Conservation (phyloP, 2,888 invertebrate species). For the Papilio demoleus region DNA sequence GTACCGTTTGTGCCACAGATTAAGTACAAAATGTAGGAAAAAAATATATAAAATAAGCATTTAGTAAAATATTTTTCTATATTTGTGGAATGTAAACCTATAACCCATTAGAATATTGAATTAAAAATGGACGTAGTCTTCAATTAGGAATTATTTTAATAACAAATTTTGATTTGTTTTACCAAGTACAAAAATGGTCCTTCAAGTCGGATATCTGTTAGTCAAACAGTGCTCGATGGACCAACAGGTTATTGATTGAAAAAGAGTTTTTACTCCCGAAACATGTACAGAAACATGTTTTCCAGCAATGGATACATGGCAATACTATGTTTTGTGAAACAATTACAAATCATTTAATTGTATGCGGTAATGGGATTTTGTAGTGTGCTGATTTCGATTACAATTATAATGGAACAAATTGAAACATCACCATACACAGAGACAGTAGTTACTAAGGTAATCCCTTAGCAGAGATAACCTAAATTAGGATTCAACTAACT, state of each 20-base stretch:
- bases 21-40: slow-evolving; percentile 34
- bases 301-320: not conserved
- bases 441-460: not conserved
- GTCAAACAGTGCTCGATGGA: slow-evolving; percentile 31
- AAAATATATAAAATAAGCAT: not conserved
- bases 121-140: not conserved
- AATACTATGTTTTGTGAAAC: slow-evolving; percentile 1
- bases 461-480: not conserved
- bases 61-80: slow-evolving; percentile 32
- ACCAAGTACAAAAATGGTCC: slow-evolving; percentile 13
- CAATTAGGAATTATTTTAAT: not conserved
- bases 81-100: slow-evolving; percentile 18
- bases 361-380: not conserved
- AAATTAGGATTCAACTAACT: too few species aligned
- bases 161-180: not conserved
- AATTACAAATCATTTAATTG: slow-evolving; percentile 1
- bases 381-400: not conserved
- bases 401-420: slow-evolving; percentile 26
- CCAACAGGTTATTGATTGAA: not conserved
- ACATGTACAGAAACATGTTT: not conserved
- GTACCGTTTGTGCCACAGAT: slow-evolving; percentile 26
- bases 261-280: not conserved
- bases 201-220: slow-evolving; percentile 32
- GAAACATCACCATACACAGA: not conserved
- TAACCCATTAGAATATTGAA: slow-evolving; percentile 3